These are phyloP conservation scores for Vespertilio murinus DNA, from an alignment of 2,797 vertebrate species.

Conservation along the genomic window DNA sequence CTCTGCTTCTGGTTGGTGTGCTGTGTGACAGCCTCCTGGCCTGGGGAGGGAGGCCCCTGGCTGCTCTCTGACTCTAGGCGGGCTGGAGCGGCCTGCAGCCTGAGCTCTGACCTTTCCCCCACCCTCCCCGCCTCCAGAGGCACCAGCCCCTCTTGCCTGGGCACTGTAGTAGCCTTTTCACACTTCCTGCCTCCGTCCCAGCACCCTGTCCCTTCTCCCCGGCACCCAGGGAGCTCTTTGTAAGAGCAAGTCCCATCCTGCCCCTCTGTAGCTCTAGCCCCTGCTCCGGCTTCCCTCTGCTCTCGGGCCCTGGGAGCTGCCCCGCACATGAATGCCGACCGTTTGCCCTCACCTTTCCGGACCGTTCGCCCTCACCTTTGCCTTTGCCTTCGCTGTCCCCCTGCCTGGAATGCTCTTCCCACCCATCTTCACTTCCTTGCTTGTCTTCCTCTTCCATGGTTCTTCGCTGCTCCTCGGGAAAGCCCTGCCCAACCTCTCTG, in stretches of 20 bases:
- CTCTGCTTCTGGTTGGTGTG: neutral
- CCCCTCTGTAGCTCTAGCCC: neutral
- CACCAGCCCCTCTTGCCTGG: neutral
- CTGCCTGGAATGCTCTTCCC: neutral
- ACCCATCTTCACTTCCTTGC: neutral
- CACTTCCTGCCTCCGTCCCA: neutral
- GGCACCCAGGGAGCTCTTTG: neutral
- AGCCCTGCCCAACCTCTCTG: neutral
- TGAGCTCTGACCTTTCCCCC: neutral
- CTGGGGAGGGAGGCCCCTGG: neutral
- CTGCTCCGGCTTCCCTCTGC: neutral
- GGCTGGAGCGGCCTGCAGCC: neutral
- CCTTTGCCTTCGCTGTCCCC: neutral
- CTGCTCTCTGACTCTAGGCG: neutral
- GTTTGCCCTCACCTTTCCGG: neutral
- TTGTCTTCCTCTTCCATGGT: neutral
- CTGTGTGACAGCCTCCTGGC: neutral
- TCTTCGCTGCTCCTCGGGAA: neutral
- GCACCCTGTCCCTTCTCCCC: neutral
- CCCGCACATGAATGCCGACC: fast-evolving
- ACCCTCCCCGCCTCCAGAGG: neutral
- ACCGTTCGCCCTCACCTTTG: no score
- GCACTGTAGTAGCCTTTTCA: neutral
- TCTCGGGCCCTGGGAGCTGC: neutral
- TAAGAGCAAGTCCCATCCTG: neutral